A percentile compares a stretch with the other conserved stretches of the same genome.
These are phyloP conservation scores for Melanostoma scalare DNA, from an alignment of 2,888 invertebrate genomes.

Conservation along the genomic window DNA sequence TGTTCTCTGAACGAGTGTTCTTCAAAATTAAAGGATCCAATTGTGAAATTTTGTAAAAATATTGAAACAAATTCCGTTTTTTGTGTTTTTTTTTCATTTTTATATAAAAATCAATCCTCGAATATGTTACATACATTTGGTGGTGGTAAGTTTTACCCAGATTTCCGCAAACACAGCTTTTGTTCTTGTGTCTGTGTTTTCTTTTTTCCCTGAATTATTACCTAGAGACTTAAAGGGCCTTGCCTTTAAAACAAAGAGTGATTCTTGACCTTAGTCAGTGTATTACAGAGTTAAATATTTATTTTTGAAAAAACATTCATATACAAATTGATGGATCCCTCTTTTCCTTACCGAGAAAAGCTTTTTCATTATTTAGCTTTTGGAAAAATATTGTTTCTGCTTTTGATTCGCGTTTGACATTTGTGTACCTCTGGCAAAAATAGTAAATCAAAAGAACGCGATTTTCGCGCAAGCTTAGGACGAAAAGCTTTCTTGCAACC, in stretches of 20 bases:
- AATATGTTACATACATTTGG: slow-evolving; percentile 70
- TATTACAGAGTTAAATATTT: slow-evolving; percentile 21
- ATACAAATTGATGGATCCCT: too few relatives aligned
- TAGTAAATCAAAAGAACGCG: slow-evolving; percentile 40
- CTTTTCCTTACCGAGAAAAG: too few relatives aligned
- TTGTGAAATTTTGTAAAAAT: neutral
- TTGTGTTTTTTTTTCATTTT: slow-evolving; percentile 13
- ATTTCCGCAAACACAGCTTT: slow-evolving; percentile 21
- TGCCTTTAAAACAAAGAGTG: neutral
- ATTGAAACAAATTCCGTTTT: neutral
- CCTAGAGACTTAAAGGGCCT: slow-evolving; percentile 5
- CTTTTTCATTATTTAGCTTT: slow-evolving; percentile 23
- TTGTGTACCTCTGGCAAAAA: slow-evolving; percentile 34
- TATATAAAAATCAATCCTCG: slow-evolving; percentile 54
- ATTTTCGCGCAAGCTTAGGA: slow-evolving; percentile 9
- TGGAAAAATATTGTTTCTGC: slow-evolving; percentile 4
- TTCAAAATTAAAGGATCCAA: slow-evolving; percentile 16
- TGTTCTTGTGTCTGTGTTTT: neutral
- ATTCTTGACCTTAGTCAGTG: slow-evolving; percentile 19
- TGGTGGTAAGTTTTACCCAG: slow-evolving; percentile 59
- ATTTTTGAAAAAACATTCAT: too few relatives aligned
- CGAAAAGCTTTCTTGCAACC: slow-evolving; percentile 53
- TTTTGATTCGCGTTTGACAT: slow-evolving; percentile 41
- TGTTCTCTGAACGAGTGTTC: slow-evolving; percentile 20
- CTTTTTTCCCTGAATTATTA: neutral